Evolutionary conservation across 2,797 vertebrate species (phyloP).

Genomic region (Scolopax bukidnonensis): DNA sequence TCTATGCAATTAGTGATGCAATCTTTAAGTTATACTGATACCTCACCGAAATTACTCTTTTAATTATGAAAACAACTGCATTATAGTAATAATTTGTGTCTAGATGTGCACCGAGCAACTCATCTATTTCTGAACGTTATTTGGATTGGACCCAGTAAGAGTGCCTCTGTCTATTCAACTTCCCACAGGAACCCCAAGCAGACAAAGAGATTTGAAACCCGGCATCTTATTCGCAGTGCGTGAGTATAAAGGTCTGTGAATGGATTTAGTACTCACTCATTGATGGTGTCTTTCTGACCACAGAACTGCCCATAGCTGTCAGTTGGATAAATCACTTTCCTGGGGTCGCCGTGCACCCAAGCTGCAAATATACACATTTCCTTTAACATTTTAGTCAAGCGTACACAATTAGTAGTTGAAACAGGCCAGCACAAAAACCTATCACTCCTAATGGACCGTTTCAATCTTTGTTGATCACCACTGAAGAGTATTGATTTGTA

Average conservation of each 20-base stretch:
- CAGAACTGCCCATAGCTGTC: slow-evolving; percentile 96
- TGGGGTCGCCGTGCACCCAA: slow-evolving; percentile 93
- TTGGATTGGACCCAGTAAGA: not conserved
- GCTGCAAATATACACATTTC: slow-evolving; percentile 79
- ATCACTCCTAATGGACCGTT: not conserved
- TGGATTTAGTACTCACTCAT: slow-evolving; percentile 86
- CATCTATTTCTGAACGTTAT: not conserved
- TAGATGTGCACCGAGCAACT: not conserved
- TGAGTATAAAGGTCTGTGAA: not conserved
- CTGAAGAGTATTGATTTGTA: slow-evolving; percentile 44
- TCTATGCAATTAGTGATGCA: not conserved
- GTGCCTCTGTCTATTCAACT: not conserved
- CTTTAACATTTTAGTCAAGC: not conserved
- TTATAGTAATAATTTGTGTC: not conserved
- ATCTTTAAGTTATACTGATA: not conserved
- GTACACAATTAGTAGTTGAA: not conserved
- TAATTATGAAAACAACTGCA: not conserved
- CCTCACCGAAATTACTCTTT: not conserved
- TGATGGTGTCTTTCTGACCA: slow-evolving; percentile 88
- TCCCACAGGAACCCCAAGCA: not conserved
- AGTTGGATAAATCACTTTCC: slow-evolving; percentile 92
- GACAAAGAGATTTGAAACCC: not conserved
- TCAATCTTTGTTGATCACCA: slow-evolving; percentile 21
- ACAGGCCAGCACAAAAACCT: slow-evolving; percentile 19
- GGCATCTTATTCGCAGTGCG: not conserved